Evolutionary conservation across 2,888 invertebrate species (phyloP), one percentile per base, ranked within the genome.

Genomic region (Marronus borbonicus): DNA sequence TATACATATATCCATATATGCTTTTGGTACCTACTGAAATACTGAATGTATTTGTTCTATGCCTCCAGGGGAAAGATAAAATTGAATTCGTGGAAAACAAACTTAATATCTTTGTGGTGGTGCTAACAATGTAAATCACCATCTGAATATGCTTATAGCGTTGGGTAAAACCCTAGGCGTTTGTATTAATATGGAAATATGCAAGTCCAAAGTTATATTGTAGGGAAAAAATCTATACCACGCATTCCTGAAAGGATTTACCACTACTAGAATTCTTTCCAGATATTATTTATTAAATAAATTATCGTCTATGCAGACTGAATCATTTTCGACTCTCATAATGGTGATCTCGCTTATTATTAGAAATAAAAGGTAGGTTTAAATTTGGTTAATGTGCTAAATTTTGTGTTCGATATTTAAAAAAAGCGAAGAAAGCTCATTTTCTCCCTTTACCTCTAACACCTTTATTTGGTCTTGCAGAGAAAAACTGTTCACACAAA

Each of bases 1-100:
- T 65, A 75, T 76, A 14, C 17, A n/a, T 28, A 68, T 68, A 20
- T 68, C 24, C 24, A 49, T 68, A 49, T 20, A 17, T 28, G 60
- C 28, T 52, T 31, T 31, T 52, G n/a, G 52, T 52, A 52, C 52
- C n/a, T 52, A 52, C 52, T 17, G n/a, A 12, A 50, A 12, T 14
- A 12, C 50, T 50, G 52, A 52, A 17, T 52, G n/a, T 52, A 74
- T 78, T 79, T 76, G 80, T 39, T 74, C 77, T 81, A 69, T 65
- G 78, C 76, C 65, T 80, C 28, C 76, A 69, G 77, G 80, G 79
- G 80, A 80, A 76, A 81, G 80, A 82, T 81, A 81, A 81, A 81
- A 82, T 81, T 81, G 81, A 81, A 81, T 82, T 20, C 80, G 80
- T 78, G 75, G 77, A 80, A 82, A 81, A 81, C 80, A 81, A 81